Evolutionary conservation across 2,113 vertebrate genomes (phyloP), one percentile per base, ranked within the genome.

Genomic region (Chamaea fasciata): DNA sequence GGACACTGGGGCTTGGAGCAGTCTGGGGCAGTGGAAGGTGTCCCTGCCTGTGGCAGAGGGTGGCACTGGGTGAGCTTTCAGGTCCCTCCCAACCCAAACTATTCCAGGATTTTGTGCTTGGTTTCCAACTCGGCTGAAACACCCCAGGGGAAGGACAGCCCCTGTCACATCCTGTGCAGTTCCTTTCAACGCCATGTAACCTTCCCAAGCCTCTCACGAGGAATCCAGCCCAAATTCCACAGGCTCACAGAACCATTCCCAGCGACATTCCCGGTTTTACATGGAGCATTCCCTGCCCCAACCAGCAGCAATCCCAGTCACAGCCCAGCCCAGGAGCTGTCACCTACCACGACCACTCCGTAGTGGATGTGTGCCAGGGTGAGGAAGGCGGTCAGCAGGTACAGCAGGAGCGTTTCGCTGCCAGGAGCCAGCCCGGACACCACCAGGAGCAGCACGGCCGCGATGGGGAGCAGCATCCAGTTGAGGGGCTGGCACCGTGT

Each of bases 291-390:
- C 59, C 47, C 71, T 22, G n/a, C 35, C 42, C 74, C 39, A 13
- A 5, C 8, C 47, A n/a, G 39, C 74, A 67, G 44, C 37, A 21
- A n/a, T 17, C 28, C 22, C 39, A 11, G 47, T 1, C 11, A 0
- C 27, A 53, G n/a, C 30, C 70, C 50, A 30, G 56, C 47, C 73
- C 44, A 3, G 1, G 5, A 0, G 17, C 15, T 0, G 30, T 13
- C 64, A 97, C 99, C 98, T 96, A 99, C 99, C 99, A 99, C 99
- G 22, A 98, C 98, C 30, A 99, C 97, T 6, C 99, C 99, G 1
- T 99, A 99, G 96, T 99, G 99, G 97, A 99, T 95, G 95, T 99
- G 99, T 3, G 98, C 98, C 65, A 99, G 79, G 17, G 99, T 96
- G 73, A 99, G 98, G 28, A 96, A 74, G 8, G 96, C 70, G 0